phyloP scores from a whole-genome alignment of 2,113 vertebrate species.

The Canis aureus region DNA sequence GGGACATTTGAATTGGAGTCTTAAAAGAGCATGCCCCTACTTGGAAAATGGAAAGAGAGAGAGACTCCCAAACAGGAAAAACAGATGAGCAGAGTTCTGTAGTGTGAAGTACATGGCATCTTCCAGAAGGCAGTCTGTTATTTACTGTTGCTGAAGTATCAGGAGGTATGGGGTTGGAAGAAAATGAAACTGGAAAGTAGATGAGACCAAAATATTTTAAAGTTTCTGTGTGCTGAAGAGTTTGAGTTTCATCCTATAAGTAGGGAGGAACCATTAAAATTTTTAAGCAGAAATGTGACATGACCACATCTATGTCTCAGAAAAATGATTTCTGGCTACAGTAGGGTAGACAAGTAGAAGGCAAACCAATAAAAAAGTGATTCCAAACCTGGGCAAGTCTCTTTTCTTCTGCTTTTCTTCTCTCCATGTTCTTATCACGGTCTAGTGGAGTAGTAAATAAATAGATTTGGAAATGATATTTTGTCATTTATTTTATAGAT shows the following conservation, averaged over 20 bases:
- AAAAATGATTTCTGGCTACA: background rate
- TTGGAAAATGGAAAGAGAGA: background rate
- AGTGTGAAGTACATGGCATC: background rate
- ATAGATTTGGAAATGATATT: conserved; percentile 16
- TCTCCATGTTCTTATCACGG: background rate
- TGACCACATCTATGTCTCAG: background rate
- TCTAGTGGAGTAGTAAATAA: background rate
- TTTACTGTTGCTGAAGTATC: background rate
- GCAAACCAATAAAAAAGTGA: background rate
- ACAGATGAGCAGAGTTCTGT: background rate
- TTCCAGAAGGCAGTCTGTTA: background rate
- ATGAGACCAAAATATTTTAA: background rate
- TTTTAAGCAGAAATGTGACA: background rate
- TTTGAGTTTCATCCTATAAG: background rate
- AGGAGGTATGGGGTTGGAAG: background rate
- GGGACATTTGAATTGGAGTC: background rate
- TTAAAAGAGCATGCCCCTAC: background rate
- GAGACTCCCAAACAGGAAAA: background rate
- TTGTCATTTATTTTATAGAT: conserved; percentile 10
- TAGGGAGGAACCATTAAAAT: background rate
- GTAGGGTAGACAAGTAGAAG: background rate
- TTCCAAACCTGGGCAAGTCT: background rate
- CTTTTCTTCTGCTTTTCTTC: background rate
- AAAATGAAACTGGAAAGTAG: background rate
- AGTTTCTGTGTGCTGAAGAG: background rate